Evolutionary conservation across 2,113 vertebrate genomes (phyloP), one percentile per base, ranked within the genome.

Genomic region (Gobiocypris rarus): DNA sequence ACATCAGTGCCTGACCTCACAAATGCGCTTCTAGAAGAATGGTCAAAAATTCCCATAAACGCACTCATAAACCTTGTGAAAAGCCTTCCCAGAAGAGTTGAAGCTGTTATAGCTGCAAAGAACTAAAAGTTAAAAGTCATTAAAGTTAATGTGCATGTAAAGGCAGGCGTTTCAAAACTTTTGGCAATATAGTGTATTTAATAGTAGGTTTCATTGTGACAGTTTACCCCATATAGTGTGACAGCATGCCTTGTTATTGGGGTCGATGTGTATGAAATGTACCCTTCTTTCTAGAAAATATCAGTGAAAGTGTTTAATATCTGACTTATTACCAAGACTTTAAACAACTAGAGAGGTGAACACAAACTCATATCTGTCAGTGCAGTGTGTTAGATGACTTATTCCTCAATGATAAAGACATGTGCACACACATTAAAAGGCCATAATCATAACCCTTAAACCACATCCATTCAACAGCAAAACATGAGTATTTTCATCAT

Each of bases 341-440:
- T 34, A 28, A 67, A 67, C 2, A 31, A 19, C 17, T 52, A 52
- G 50, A 67, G 15, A 38, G 26, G 34, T 17, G 28, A 1, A 31
- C 48, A 31, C 48, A 38, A 54, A 38, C 50, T 31, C 26, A 10
- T 43, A 75, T 41, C 9, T 41, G 9, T 11, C 45, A 75, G 24
- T 54, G 26, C 45, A 28, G 71, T 31, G 71, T 74, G 41, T 52
- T 17, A 24, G 31, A 41, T 22, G 19, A 69, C 34, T 69, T 5
- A 41, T 71, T 24, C 19, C 38, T 69, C 65, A 69, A 41, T 38
- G 38, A 38, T 41, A 69, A 69, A 71, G 22, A 24, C 69, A 71
- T 45, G 69, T 45, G 69, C 38, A 71, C 69, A 24, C 38, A 45
- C 69, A 71, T 71, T 71, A 43, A 31, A 71, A 10, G 38, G 22